phyloP scores from a whole-genome alignment of 1,140 invertebrate genomes.

The Halictus rubicundus region DNA sequence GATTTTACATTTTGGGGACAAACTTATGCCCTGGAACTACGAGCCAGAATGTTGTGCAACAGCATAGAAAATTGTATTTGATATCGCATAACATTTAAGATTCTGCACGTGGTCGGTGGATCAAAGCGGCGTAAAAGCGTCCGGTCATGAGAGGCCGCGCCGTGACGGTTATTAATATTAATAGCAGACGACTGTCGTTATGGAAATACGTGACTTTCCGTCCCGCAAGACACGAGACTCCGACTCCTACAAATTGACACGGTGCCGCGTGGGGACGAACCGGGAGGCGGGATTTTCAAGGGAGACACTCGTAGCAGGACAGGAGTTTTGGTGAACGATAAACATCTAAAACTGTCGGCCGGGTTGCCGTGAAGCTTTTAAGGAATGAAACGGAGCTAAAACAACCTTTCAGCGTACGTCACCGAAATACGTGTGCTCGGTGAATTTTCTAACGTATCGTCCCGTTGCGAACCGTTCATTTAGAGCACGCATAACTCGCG shows the following conservation, averaged over 20 bases:
- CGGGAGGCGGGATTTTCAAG: background rate
- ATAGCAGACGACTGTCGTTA: no score
- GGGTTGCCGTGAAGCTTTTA: background rate
- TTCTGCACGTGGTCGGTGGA: no score
- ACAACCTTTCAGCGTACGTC: conserved; percentile 13
- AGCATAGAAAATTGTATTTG: no score
- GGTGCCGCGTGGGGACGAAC: background rate
- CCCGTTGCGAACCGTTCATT: conserved; percentile 35
- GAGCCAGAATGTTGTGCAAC: no score
- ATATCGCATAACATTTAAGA: no score
- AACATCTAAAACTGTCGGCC: background rate
- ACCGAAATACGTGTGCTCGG: background rate
- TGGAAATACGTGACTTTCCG: no score
- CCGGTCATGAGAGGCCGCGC: no score
- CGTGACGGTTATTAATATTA: no score
- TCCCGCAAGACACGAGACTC: no score
- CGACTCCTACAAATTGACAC: background rate
- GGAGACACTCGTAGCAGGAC: background rate
- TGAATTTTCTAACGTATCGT: conserved; percentile 31
- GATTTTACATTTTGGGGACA: no score
- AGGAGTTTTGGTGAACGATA: background rate
- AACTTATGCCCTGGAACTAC: no score
- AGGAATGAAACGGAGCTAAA: conserved; percentile 3
- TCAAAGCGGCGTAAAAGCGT: no score
- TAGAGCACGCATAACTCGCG: conserved; percentile 40